Conservation (phyloP, 2,113 vertebrate genomes). For the Petaurus breviceps region DNA sequence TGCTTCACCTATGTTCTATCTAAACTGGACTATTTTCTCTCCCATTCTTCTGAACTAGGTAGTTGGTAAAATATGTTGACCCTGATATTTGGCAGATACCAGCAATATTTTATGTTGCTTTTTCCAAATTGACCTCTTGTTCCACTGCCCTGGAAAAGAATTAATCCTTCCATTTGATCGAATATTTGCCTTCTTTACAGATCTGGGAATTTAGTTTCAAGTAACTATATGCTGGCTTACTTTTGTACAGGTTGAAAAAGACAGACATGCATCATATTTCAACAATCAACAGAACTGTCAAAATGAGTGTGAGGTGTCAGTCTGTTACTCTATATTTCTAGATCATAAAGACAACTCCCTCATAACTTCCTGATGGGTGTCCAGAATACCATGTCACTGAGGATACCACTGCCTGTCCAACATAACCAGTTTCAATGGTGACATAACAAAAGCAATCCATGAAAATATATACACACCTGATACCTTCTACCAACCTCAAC, state of each 20-base stretch:
- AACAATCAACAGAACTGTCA: not conserved
- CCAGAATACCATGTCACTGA: not conserved
- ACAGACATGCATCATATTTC: not conserved
- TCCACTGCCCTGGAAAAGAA: not conserved
- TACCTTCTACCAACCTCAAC: not conserved
- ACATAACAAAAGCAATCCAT: not conserved
- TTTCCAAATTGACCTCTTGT: not conserved
- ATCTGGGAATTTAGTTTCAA: not conserved
- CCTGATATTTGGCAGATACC: not conserved
- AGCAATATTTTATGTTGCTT: not conserved
- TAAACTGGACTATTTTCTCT: no score
- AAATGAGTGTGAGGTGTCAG: not conserved
- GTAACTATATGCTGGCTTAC: not conserved
- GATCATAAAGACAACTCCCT: not conserved
- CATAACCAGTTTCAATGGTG: not conserved
- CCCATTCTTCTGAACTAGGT: not conserved
- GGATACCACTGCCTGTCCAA: not conserved
- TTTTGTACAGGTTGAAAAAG: not conserved
- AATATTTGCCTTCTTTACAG: not conserved
- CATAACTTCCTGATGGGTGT: not conserved
- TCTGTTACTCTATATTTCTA: not conserved
- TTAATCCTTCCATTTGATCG: not conserved
- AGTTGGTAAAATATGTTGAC: not conserved
- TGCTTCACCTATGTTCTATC: no score
- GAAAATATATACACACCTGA: not conserved